Evolutionary conservation across 2,888 invertebrate genomes (phyloP), one percentile per base, ranked within the genome.

Genomic region (Diachrysia chrysitis): DNA sequence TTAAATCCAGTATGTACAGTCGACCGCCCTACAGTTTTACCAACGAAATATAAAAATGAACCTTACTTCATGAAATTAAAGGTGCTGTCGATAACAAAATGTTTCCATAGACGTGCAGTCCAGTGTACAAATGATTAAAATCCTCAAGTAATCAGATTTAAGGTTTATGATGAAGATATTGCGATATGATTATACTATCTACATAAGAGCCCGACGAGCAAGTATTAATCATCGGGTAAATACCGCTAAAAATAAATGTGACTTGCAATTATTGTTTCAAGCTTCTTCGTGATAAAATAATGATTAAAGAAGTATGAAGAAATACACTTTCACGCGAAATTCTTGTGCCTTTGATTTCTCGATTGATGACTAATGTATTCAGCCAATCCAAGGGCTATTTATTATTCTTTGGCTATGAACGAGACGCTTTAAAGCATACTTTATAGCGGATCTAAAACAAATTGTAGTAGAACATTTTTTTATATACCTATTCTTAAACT

Each of bases 131-230:
- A 9, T 5, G 16, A 14, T 42, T 42, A 16, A n/a, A 42, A 42
- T 42, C 42, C 42, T n/a, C n/a, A n/a, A 42, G 42, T 42, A 42
- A 42, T 42, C 42, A 42, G 42, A 42, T 42, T 42, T 42, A n/a
- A 16, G 7, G 42, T 42, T 42, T 42, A 42, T 42, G 42, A n/a
- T 42, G 42, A 42, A 42, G 42, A 42, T 42, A 42, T 6, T 42
- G n/a, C n/a, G 42, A 42, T 42, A 42, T 42, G 42, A 42, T 42
- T n/a, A n/a, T 42, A 42, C n/a, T 42, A 42, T 42, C 42, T 42
- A n/a, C 42, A 42, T 4, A 42, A n/a, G 42, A 42, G 42, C n/a
- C 42, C 42, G 42, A n/a, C 42, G 14, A 4, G n/a, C 42, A 1
- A 42, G n/a, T n/a, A n/a, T n/a, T 42, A 42, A n/a, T 42, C 42